phyloP scores from a whole-genome alignment of 2,113 vertebrate genomes.

The Ceuthmochares aereus region DNA sequence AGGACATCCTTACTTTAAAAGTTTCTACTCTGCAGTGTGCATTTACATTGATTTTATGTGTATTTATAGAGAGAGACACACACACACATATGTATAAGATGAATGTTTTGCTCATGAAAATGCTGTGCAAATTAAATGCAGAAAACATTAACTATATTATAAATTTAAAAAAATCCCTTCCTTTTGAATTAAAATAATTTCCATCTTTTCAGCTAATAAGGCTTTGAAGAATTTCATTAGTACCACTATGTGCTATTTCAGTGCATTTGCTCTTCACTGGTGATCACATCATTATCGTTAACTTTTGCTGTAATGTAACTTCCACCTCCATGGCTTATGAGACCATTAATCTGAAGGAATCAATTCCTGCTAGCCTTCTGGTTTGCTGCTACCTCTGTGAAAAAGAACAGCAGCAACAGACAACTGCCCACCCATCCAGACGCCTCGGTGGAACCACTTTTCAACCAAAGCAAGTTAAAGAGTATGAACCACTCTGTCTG shows the following conservation, averaged over 20 bases:
- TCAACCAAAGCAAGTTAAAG: neutral
- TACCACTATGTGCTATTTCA: neutral
- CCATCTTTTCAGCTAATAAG: slow-evolving; percentile 27
- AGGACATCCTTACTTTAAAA: slow-evolving; percentile 32
- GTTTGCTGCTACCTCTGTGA: neutral
- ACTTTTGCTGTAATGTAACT: neutral
- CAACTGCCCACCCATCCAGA: neutral
- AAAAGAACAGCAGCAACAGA: neutral
- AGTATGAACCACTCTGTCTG: neutral
- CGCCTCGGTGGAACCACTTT: rapidly evolving
- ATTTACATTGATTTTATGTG: neutral
- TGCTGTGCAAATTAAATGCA: slow-evolving; percentile 18
- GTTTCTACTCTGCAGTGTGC: neutral
- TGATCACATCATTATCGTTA: slow-evolving; percentile 11
- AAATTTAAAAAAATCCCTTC: neutral
- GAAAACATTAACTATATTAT: neutral
- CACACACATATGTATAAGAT: neutral
- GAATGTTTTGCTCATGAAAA: neutral
- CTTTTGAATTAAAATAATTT: slow-evolving; percentile 22
- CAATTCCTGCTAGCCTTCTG: neutral
- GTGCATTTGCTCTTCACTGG: neutral
- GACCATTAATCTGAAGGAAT: neutral
- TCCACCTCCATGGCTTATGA: neutral
- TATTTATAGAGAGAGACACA: neutral
- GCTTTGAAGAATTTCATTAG: slow-evolving; percentile 19